Percentiles rank a stretch among this genome's conserved stretches.
phyloP scores from a whole-genome alignment of 2,888 invertebrate species.

The Eremobia ochroleuca region DNA sequence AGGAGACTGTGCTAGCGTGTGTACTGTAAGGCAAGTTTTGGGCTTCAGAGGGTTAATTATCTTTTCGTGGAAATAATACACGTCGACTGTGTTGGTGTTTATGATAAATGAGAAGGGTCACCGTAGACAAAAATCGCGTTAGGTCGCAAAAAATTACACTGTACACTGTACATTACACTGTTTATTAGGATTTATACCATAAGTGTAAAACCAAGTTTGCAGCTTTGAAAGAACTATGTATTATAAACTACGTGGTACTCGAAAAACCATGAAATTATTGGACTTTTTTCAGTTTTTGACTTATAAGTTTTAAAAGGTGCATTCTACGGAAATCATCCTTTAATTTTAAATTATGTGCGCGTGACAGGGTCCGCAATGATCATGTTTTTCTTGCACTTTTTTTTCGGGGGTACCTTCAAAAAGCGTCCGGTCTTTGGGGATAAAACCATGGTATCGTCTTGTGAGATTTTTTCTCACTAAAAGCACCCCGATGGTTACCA shows the following conservation, averaged over 20 bases:
- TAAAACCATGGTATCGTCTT: too few relatives aligned
- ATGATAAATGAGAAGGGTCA: too few relatives aligned
- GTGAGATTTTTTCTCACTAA: too few relatives aligned
- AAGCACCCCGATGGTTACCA: too few relatives aligned
- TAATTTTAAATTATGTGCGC: too few relatives aligned
- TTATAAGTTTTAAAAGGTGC: not conserved
- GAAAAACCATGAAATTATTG: not conserved
- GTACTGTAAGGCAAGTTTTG: conserved; percentile 47
- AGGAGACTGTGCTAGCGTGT: conserved; percentile 17
- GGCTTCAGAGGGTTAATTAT: conserved; percentile 8
- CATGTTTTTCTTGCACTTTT: too few relatives aligned
- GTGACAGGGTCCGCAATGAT: too few relatives aligned
- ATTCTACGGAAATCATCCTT: not conserved
- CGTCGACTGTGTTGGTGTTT: conserved; percentile 1
- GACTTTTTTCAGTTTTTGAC: not conserved
- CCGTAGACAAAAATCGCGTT: too few relatives aligned
- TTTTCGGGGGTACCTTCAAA: too few relatives aligned
- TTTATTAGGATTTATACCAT: too few relatives aligned
- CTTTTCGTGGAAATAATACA: conserved; percentile 39
- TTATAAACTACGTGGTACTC: not conserved
- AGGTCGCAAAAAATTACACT: not conserved
- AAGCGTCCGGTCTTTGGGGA: too few relatives aligned
- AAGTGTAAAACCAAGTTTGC: not conserved
- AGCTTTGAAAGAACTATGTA: not conserved
- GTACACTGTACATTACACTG: too few relatives aligned